Evolutionary conservation across 2,797 vertebrate genomes (phyloP), one percentile per base, ranked within the genome.

Genomic region (Phylloscopus collybita): DNA sequence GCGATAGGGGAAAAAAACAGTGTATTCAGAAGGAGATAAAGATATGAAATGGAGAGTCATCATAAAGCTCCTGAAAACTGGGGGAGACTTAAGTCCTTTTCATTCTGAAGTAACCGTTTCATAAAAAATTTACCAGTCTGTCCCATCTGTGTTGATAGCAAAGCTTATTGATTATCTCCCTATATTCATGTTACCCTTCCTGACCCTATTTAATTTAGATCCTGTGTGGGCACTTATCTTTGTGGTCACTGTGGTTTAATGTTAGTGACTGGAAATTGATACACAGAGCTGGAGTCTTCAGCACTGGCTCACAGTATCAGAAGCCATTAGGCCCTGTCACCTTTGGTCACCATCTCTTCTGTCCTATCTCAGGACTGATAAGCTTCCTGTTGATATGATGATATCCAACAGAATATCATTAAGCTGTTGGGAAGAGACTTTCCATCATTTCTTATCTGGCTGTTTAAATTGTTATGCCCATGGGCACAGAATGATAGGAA

Each of bases 141-240:
- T 60, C 51, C 29, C 50, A 78, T 62, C 30, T 86, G 76, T 76
- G 53, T 70, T 50, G 70, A 88, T 23, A 88, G 51, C 27, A 81
- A 80, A 88, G 26, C 36, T 93, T 87, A 94, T 81, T 94, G 90
- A 96, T 93, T 85, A 80, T 76, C 91, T 80, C 72, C 88, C 54
- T 80, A 80, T 93, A 75, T 88, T 82, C 62, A 70, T 73, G 36
- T 38, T 79, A 67, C 62, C 61, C 76, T 92, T 96, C 17, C 30
- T 91, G 90, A 93, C 91, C 80, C 85, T 66, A 75, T 85, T 97
- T 96, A 94, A 96, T 97, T 85, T 95, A 88, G 65, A 75, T 91
- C 84, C 51, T 74, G 7, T 86, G 70, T 66, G 80, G 49, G 34
- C 49, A 94, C 38, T 95, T 95, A 81, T 95, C 88, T 83, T 71